Base-by-base conservation (phyloP, 2,888 invertebrate species). In the Meganola albula region DNA sequence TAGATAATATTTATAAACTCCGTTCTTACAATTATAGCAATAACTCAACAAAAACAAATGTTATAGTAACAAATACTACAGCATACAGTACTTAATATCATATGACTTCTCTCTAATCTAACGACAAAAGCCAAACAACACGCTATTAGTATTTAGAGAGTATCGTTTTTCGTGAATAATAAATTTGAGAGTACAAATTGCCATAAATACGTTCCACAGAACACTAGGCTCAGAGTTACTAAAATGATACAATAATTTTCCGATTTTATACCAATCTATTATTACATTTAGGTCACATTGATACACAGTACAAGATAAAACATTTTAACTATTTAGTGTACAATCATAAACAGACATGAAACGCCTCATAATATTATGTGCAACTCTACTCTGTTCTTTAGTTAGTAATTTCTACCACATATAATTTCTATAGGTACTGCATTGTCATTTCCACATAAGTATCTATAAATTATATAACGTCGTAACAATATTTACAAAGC, bases 401-500 rank as follows among this genome's bases (percentile, higher is more conserved):
- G 58, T 61, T 78, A 79, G 80, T 79, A 7, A 53, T 59, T 50
- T 69, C 79, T 84, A 82, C 75, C 65, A 78, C 78, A 78, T 73
- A 53, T 64, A 70, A 58, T 69, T 59, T 63, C 74, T 74, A 76
- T 72, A n/a, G n/a, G n/a, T n/a, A 65, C 61, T 64, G 73, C 65
- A 63, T 70, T 69, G 60, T 64, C 71, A 58, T 68, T 68, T 67
- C 70, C 78, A 76, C 73, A 63, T 58, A 63, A 27, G 59, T 73
- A 82, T 78, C 84, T 84, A 84, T 84, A 85, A 85, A 84, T 85
- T 85, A 85, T 85, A 80, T 84, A 85, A 85, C 84, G 74, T 83
- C 78, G 68, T 84, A 85, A 85, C 85, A 85, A 84, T 85, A 85
- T 85, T 78, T 85, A 85, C 85, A 85, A 84, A 85, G 84, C 84